Conservation (phyloP, 2,113 vertebrate species). For the Manacus vitellinus region DNA sequence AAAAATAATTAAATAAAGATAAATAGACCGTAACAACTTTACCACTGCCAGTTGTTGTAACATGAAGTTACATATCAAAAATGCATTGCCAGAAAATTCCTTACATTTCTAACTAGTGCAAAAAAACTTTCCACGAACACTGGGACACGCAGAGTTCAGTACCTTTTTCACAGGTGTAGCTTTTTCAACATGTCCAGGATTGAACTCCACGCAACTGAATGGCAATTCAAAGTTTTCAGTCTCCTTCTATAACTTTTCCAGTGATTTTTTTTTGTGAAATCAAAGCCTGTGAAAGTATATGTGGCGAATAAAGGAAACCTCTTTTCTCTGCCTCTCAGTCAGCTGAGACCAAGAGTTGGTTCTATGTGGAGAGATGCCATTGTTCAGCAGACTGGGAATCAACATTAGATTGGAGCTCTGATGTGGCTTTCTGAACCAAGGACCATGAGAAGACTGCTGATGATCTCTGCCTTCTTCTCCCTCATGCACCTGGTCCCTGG, state of each 20-base stretch:
- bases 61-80: not conserved
- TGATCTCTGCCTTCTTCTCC: not conserved
- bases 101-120: not conserved
- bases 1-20: constrained; percentile 64
- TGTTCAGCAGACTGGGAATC: fast-evolving
- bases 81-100: not conserved
- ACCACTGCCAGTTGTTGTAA: not conserved
- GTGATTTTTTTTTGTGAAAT: not conserved
- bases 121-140: not conserved
- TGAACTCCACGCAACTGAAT: not conserved
- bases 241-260: not conserved
- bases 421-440: not conserved
- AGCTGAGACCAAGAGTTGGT: not conserved
- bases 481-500: fast-evolving
- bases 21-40: not conserved
- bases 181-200: not conserved
- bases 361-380: fast-evolving
- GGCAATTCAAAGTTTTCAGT: not conserved
- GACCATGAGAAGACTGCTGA: not conserved
- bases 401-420: not conserved
- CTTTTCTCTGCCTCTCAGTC: not conserved
- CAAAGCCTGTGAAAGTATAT: not conserved
- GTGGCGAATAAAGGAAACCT: not conserved
- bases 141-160: not conserved
- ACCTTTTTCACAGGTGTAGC: not conserved